Evolutionary conservation across 2,113 vertebrate genomes (phyloP).

Genomic region (Micronycteris hirsuta): DNA sequence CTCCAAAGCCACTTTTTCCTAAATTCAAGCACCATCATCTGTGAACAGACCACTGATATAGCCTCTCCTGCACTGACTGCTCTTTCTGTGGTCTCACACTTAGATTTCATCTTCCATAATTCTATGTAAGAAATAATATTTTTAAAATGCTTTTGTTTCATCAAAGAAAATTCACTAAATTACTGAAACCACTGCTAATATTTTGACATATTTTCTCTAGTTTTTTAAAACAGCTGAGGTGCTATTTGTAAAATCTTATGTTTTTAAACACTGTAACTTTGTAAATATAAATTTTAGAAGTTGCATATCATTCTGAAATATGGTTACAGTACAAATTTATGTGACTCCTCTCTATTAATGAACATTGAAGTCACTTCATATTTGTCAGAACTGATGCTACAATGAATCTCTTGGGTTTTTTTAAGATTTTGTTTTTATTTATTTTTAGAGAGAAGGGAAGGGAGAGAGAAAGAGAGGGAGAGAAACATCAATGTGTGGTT

Average conservation of each 20-base stretch:
- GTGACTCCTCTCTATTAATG: background rate
- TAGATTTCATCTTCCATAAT: background rate
- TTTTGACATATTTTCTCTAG: constrained; percentile 31
- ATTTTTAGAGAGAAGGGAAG: too few species aligned
- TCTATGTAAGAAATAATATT: background rate
- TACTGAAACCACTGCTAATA: background rate
- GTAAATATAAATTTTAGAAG: constrained; percentile 10
- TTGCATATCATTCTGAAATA: background rate
- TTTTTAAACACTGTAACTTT: constrained; percentile 1
- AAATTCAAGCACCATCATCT: background rate
- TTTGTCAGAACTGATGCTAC: constrained; percentile 1
- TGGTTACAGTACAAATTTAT: background rate
- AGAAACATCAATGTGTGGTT: too few species aligned
- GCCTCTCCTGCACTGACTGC: background rate
- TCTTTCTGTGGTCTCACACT: background rate
- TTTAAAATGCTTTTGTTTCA: background rate
- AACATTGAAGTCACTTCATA: background rate
- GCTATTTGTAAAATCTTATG: background rate
- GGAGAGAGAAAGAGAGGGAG: too few species aligned
- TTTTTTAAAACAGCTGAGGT: background rate
- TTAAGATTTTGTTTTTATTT: too few species aligned
- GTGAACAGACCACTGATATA: background rate
- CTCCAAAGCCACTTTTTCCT: background rate
- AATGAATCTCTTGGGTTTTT: background rate
- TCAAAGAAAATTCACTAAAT: background rate